phyloP scores from a whole-genome alignment of 2,888 invertebrate genomes.

The Ephialtes manifestator region DNA sequence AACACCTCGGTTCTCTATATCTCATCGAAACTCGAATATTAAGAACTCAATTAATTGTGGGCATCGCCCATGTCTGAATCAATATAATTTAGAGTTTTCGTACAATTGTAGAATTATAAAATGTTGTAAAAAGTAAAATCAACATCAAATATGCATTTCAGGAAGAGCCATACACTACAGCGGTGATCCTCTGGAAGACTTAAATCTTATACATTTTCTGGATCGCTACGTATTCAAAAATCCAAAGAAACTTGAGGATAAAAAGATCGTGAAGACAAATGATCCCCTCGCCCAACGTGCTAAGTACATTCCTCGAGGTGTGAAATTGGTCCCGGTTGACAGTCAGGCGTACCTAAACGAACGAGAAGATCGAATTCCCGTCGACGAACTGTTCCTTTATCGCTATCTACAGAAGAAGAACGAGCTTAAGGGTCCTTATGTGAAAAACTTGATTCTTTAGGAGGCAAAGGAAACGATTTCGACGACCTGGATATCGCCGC shows the following conservation, averaged over 20 bases:
- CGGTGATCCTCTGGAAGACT: conserved; percentile 98
- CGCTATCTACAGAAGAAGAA: conserved; percentile 86
- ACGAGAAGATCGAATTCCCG: conserved; percentile 92
- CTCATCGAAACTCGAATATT: too few relatives aligned
- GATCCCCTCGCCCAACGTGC: conserved; percentile 90
- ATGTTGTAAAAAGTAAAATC: neutral
- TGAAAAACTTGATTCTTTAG: conserved; percentile 84
- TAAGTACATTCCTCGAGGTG: conserved; percentile 90
- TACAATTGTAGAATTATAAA: neutral
- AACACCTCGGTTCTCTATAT: too few relatives aligned
- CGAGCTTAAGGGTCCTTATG: conserved; percentile 58
- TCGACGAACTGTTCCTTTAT: conserved; percentile 95
- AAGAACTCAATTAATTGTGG: too few relatives aligned
- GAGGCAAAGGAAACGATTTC: conserved; percentile 73
- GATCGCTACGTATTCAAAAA: conserved; percentile 99
- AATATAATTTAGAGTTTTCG: too few relatives aligned
- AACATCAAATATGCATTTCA: conserved; percentile 77
- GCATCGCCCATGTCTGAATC: too few relatives aligned
- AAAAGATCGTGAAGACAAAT: conserved; percentile 87
- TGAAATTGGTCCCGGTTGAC: conserved; percentile 91
- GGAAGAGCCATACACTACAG: conserved; percentile 93
- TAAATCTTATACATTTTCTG: conserved; percentile 95
- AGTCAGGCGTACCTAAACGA: conserved; percentile 91
- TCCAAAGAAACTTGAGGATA: conserved; percentile 90
- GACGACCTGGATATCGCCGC: conserved; percentile 88